Evolutionary conservation across 2,888 invertebrate genomes (phyloP).

Genomic region (Dysmachus trigonus): DNA sequence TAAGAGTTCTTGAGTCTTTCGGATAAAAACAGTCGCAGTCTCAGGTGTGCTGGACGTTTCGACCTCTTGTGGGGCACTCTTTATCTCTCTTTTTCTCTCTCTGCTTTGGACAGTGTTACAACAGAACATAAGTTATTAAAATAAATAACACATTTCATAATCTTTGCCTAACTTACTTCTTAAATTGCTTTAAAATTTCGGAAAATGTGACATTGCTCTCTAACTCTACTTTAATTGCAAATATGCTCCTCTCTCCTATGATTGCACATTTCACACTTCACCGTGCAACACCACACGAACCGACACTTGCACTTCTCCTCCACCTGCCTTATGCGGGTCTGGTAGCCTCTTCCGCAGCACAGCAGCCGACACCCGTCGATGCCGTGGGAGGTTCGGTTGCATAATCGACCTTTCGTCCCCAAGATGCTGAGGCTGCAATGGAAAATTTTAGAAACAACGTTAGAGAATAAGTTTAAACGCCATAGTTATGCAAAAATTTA

Average conservation of each 20-base stretch:
- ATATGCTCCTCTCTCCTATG: slow-evolving; percentile 83
- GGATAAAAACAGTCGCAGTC: slow-evolving; percentile 15
- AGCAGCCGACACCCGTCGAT: slow-evolving; percentile 86
- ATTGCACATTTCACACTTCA: slow-evolving; percentile 84
- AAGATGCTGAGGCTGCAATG: slow-evolving; percentile 76
- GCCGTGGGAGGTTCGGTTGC: slow-evolving; percentile 85
- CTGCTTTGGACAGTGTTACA: slow-evolving; percentile 22
- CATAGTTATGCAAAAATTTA: neutral
- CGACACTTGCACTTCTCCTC: slow-evolving; percentile 89
- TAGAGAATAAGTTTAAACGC: neutral
- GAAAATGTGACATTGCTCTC: neutral
- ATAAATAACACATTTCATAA: slow-evolving; percentile 49
- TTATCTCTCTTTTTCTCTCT: neutral
- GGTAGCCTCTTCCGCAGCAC: slow-evolving; percentile 90
- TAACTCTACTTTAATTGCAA: slow-evolving; percentile 73
- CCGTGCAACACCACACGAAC: slow-evolving; percentile 92
- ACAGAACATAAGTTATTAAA: slow-evolving; percentile 35
- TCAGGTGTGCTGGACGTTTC: slow-evolving; percentile 28
- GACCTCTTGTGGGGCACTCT: neutral
- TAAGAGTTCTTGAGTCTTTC: neutral
- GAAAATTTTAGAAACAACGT: neutral
- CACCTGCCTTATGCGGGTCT: slow-evolving; percentile 82
- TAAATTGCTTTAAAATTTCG: slow-evolving; percentile 35
- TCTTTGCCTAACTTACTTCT: slow-evolving; percentile 20
- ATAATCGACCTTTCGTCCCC: slow-evolving; percentile 83